These are phyloP conservation scores for Xenopus petersii DNA, from an alignment of 2,797 vertebrate genomes.

Conservation along the genomic window DNA sequence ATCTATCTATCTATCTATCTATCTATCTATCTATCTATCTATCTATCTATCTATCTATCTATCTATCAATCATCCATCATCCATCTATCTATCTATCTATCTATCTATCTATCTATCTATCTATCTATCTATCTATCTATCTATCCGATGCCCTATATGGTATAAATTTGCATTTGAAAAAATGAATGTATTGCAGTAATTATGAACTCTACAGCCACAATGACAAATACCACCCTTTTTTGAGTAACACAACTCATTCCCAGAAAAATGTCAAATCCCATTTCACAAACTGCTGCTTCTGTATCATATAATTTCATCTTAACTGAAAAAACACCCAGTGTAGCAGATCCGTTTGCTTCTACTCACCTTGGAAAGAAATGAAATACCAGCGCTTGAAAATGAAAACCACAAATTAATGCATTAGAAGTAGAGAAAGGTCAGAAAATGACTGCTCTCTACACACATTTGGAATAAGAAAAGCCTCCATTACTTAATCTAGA, in stretches of 20 bases:
- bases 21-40: no score
- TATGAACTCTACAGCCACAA: background rate
- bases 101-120: no score
- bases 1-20: no score
- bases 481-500: conserved; percentile 37
- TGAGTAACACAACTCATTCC: conserved; percentile 23
- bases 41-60: no score
- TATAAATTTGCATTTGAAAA: background rate
- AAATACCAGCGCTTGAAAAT: conserved; percentile 26
- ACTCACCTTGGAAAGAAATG: conserved; percentile 20
- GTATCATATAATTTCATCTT: conserved; percentile 40
- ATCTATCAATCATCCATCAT: no score
- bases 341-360: conserved; percentile 14
- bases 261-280: conserved; percentile 39
- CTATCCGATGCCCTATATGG: no score
- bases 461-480: conserved; percentile 19
- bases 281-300: conserved; percentile 37
- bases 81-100: no score
- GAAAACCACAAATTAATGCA: conserved; percentile 38
- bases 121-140: no score
- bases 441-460: conserved; percentile 28
- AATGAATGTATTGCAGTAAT: background rate
- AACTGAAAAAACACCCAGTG: conserved; percentile 33
- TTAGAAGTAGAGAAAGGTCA: conserved; percentile 29
- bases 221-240: conserved; percentile 1